These are phyloP conservation scores for Cartodere bifasciata DNA, from an alignment of 2,888 invertebrate genomes.

Conservation along the genomic window DNA sequence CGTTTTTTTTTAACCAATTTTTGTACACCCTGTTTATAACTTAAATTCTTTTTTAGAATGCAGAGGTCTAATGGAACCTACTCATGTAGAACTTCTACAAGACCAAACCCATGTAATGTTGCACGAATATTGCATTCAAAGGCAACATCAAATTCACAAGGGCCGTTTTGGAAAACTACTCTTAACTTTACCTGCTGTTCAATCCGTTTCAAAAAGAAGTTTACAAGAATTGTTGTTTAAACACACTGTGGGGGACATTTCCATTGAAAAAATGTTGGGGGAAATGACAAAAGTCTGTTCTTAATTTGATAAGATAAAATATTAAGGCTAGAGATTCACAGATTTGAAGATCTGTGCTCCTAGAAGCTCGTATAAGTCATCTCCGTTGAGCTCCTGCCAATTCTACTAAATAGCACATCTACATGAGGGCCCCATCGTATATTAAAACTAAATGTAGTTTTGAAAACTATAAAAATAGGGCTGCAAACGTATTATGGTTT, in stretches of 20 bases:
- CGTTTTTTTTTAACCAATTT: too few species aligned
- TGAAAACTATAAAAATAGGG: too few species aligned
- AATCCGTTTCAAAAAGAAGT: slow-evolving; percentile 29
- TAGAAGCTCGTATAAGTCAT: too few species aligned
- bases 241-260: slow-evolving; percentile 61
- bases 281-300: slow-evolving; percentile 46
- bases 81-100: slow-evolving; percentile 55
- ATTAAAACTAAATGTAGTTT: too few species aligned
- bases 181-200: slow-evolving; percentile 54
- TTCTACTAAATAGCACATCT: too few species aligned
- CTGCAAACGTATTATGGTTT: too few species aligned
- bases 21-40: too few species aligned
- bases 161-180: slow-evolving; percentile 62
- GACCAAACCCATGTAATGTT: slow-evolving; percentile 70
- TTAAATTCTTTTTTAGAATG: slow-evolving; percentile 41
- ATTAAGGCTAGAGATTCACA: too few species aligned
- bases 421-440: too few species aligned
- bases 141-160: slow-evolving; percentile 29
- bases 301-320: too few species aligned
- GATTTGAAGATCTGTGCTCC: too few species aligned
- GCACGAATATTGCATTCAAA: slow-evolving; percentile 51
- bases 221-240: slow-evolving; percentile 64
- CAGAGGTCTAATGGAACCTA: slow-evolving; percentile 45
- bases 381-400: too few species aligned
- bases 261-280: slow-evolving; percentile 54